Base-by-base conservation (phyloP, 2,888 invertebrate species). In the Invenusta paracnida region DNA sequence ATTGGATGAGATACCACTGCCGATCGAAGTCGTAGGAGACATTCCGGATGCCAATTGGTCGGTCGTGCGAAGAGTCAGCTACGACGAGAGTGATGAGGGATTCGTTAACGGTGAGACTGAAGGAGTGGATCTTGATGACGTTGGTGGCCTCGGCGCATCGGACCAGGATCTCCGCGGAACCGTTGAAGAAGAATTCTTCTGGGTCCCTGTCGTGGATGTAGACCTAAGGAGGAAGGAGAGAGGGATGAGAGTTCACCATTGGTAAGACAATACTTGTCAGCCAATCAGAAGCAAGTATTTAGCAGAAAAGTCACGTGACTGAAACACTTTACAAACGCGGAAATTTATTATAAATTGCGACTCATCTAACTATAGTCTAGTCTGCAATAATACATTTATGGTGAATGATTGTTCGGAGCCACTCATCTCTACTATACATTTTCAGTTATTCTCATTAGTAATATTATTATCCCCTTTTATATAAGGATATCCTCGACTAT, bases 11-110 rank as follows among this genome's bases (percentile, higher is more conserved):
- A 30, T 85, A 85, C 85, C 85, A 85, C 85, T 85, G 85, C 13
- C 85, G 85, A 0, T 85, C 29, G 29, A 25, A 2, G 85, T 85
- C 85, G 85, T 85, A 86, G 29, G 84, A 28, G 29, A 84, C 25
- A 28, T 85, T 97, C 96, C n/a, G 82, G 17, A 84, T 66, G 82
- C 17, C 5, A 5, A 84, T 82, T 11, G 29, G 82, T 11, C 2
- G n/a, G 13, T 13, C 29, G 11, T 13, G 1, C 30, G 2, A 1
- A 5, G 82, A 82, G 2, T n/a, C 1, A 5, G 29, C 25, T 11
- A 82, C 27, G n/a, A n/a, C n/a, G 1, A 85, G 13, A 0, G 29
- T 1, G 1, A 85, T 29, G 30, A 30, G 29, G 0, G 85, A 29
- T 25, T 29, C 85, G 29, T 86, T 79, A 29, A 90, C 88, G 11